A percentile compares a stretch with the other conserved stretches of the same genome.
Evolutionary conservation across 1,140 invertebrate species (phyloP).

Genomic region (Drosophila repletoides): DNA sequence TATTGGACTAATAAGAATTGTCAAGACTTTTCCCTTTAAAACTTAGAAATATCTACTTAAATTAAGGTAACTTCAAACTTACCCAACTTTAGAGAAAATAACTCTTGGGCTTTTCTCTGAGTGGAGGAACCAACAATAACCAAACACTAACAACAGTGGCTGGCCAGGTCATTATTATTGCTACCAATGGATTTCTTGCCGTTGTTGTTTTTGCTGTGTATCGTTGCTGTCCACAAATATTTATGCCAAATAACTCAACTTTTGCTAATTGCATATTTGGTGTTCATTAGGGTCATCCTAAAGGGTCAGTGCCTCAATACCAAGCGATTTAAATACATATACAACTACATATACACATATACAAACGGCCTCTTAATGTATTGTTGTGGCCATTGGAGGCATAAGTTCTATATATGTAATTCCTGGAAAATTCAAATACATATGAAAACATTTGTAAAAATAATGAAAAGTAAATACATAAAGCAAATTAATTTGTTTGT

Average conservation of each 20-base stretch:
- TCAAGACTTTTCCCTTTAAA: too few species aligned
- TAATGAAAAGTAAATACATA: constrained; percentile 53
- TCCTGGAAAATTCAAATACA: constrained; percentile 16
- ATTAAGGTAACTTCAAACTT: too few species aligned
- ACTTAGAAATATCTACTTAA: too few species aligned
- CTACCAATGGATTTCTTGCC: constrained; percentile 24
- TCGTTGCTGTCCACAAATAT: constrained; percentile 58
- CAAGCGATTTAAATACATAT: neutral
- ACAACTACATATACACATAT: neutral
- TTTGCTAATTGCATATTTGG: constrained; percentile 72
- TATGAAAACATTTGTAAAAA: constrained; percentile 21
- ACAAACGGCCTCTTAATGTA: neutral
- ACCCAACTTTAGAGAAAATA: too few species aligned
- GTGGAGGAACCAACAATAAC: constrained; percentile 11
- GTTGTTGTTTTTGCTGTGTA: constrained; percentile 17
- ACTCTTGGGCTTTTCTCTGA: too few species aligned
- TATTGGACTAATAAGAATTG: too few species aligned
- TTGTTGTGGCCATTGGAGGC: constrained; percentile 29
- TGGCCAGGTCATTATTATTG: constrained; percentile 44
- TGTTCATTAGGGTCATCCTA: constrained; percentile 62
- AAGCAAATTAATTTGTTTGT: constrained; percentile 34
- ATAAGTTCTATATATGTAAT: constrained; percentile 14
- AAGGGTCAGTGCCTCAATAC: constrained; percentile 1
- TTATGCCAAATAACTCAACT: constrained; percentile 69
- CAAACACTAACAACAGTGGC: constrained; percentile 15